Evolutionary conservation across 2,113 vertebrate genomes (phyloP), one percentile per base, ranked within the genome.

Genomic region (Hoplias malabaricus): DNA sequence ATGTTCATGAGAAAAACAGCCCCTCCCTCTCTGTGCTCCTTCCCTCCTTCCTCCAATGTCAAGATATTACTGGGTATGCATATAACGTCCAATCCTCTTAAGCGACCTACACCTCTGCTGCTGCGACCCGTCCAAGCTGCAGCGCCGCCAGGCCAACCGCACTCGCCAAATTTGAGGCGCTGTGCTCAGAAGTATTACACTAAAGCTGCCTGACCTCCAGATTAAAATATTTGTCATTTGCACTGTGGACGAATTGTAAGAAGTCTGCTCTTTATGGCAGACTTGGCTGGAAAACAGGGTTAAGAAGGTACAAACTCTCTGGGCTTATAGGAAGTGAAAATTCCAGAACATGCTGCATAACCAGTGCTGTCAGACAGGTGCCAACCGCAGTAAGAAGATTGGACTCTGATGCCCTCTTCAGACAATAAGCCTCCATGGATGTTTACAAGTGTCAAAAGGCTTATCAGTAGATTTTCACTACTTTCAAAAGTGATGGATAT

Each of bases 41-140:
- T 23, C 25, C 43, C 34, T 75, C 21, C 5, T 0, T 38, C 46
- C 57, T 10, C 53, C 67, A 42, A 56, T 77, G 66, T 69, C 75
- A 21, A 54, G 36, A 53, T 38, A 54, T 66, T 40, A 42, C 46
- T 33, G 16, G 50, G 36, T 48, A 50, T 68, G 62, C 19, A 34
- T 36, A 21, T 6, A 69, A 43, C 53, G 13, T 34, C 33, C 36
- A 61, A 77, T 69, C 75, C 75, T 69, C 67, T 70, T 70, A 77
- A 25, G 19, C 56, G 54, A 77, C 53, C 53, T 36, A 77, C 68
- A 61, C 75, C 43, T 70, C 66, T 21, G 38, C 29, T 57, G 14
- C 65, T 8, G 31, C 19, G 53, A 68, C 54, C n/a, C 2, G 19
- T 31, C 54, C 33, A 9, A 14, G 13, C 3, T 12, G n/a, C 9